A percentile compares a stretch with the other conserved stretches of the same genome.
Evolutionary conservation across 2,888 invertebrate genomes (phyloP).

Genomic region (Nebria brevicollis): DNA sequence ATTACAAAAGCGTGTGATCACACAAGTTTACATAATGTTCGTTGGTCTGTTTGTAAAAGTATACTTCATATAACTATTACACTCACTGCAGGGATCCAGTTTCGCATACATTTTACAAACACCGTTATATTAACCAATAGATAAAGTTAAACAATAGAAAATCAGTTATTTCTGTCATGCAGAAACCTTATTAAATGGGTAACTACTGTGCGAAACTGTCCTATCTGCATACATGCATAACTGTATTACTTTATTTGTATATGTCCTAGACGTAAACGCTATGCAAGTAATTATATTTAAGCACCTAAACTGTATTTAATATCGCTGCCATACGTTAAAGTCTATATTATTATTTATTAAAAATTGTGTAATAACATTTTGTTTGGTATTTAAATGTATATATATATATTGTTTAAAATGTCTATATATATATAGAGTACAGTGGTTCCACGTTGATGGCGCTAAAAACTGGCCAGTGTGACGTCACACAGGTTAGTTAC

Average conservation of each 20-base stretch:
- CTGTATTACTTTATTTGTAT: not conserved
- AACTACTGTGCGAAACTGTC: not conserved
- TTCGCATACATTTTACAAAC: not conserved
- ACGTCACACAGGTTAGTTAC: constrained; percentile 1
- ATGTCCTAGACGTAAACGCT: not conserved
- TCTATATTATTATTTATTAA: too few relatives aligned
- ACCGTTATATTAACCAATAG: not conserved
- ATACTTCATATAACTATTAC: not conserved
- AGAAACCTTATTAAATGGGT: not conserved
- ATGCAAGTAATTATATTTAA: too few relatives aligned
- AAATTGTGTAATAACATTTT: not conserved
- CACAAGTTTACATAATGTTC: not conserved
- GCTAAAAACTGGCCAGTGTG: not conserved
- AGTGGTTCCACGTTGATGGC: not conserved
- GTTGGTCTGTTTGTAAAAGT: not conserved
- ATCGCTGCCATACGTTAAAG: too few relatives aligned
- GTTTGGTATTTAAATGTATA: not conserved
- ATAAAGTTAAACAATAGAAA: not conserved
- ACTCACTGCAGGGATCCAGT: not conserved
- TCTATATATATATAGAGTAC: not conserved
- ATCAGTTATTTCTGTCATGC: not conserved
- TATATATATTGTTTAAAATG: too few relatives aligned
- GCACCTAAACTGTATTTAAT: too few relatives aligned
- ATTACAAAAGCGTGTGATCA: not conserved
- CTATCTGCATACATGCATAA: not conserved